These are phyloP conservation scores for Tethea ocularis DNA, from an alignment of 2,888 invertebrate genomes.

Conservation along the genomic window DNA sequence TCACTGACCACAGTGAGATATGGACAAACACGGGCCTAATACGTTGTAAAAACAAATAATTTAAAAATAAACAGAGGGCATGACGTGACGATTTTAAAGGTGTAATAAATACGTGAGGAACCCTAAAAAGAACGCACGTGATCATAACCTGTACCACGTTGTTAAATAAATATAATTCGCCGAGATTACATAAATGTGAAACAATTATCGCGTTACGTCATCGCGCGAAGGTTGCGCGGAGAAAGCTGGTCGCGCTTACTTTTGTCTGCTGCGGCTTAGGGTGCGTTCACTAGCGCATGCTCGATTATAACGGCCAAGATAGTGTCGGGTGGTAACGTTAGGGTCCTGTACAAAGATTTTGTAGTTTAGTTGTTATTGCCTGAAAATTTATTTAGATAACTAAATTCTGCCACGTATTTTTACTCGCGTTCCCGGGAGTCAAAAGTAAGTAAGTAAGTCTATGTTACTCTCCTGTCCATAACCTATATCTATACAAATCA, in stretches of 20 bases:
- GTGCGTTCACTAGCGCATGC: background rate
- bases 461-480: too few species aligned
- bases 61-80: too few species aligned
- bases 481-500: too few species aligned
- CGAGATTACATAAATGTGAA: background rate
- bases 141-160: conserved; percentile 12
- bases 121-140: conserved; percentile 2
- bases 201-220: conserved; percentile 5
- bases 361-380: too few species aligned
- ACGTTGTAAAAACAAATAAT: too few species aligned
- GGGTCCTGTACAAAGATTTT: background rate
- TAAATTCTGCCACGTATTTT: too few species aligned
- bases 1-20: too few species aligned
- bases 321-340: background rate
- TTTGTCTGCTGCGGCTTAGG: background rate
- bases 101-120: background rate
- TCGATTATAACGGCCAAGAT: background rate
- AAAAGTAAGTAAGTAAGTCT: too few species aligned
- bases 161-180: conserved; percentile 14
- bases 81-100: background rate
- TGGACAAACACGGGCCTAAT: too few species aligned
- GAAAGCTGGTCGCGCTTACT: conserved; percentile 11
- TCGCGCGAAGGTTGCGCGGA: conserved; percentile 14
- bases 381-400: too few species aligned
- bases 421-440: too few species aligned